Conservation (phyloP, 2,113 vertebrate species). For the Thermophis baileyi region DNA sequence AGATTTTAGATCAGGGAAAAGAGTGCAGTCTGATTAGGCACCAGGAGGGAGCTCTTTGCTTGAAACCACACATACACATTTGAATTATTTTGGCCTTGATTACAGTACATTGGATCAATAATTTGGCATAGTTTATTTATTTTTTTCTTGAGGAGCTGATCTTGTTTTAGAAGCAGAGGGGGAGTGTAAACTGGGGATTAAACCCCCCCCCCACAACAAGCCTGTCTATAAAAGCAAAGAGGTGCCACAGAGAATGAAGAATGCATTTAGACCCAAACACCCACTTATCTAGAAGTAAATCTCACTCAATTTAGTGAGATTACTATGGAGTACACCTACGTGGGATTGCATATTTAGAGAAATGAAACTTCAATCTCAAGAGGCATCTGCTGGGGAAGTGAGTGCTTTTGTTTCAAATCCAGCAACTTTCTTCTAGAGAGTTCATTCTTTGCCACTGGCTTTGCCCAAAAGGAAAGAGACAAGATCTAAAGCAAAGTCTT, state of each 20-base stretch:
- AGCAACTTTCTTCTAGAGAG: not conserved
- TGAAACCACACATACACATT: not conserved
- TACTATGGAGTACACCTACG: not conserved
- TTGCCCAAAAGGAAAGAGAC: not conserved
- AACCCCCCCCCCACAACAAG: not conserved
- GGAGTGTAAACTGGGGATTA: not conserved
- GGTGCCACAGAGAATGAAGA: not conserved
- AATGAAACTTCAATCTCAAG: not conserved
- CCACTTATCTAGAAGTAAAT: not conserved
- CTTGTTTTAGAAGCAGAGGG: rapidly evolving
- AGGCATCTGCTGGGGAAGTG: not conserved
- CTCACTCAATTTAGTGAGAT: not conserved
- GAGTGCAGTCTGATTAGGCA: not conserved
- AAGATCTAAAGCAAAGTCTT: not conserved
- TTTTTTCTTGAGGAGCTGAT: not conserved
- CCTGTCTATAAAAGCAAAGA: not conserved
- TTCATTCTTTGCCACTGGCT: not conserved
- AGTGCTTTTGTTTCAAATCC: not conserved
- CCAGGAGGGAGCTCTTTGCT: not conserved
- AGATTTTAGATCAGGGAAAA: not conserved
- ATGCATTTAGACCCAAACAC: not conserved
- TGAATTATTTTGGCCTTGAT: not conserved
- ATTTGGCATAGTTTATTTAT: not conserved
- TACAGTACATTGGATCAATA: not conserved
- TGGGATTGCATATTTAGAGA: not conserved